A percentile compares a stretch with the other conserved stretches of the same genome.
Conservation (phyloP, 2,113 vertebrate species). For the Ictalurus furcatus region DNA sequence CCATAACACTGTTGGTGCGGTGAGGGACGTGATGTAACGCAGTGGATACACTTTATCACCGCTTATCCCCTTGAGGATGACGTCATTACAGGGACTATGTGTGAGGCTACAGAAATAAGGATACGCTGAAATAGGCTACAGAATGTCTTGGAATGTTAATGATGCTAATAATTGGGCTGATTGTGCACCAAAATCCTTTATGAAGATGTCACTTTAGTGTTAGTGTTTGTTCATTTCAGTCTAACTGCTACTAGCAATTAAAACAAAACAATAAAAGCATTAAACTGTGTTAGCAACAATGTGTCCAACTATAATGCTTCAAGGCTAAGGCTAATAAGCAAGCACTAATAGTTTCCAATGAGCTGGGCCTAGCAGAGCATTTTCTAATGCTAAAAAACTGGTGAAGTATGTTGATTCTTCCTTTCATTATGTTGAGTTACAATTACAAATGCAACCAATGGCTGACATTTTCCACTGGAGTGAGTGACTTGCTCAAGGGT, state of each 20-base stretch:
- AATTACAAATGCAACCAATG: neutral
- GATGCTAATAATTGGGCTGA: neutral
- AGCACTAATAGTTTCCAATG: neutral
- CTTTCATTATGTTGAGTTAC: neutral
- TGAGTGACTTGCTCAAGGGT: neutral
- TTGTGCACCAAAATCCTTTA: neutral
- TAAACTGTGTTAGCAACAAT: neutral
- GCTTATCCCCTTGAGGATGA: neutral
- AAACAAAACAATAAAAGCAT: neutral
- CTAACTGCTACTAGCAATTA: neutral
- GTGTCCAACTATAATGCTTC: neutral
- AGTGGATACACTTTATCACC: neutral
- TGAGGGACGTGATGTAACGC: neutral
- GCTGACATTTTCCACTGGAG: neutral
- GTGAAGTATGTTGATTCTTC: neutral
- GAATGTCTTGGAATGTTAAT: neutral
- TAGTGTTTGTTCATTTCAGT: neutral
- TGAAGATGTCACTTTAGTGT: neutral
- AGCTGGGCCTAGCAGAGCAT: neutral
- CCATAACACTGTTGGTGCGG: neutral
- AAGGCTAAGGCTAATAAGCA: neutral
- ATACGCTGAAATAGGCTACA: neutral
- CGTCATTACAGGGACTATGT: neutral
- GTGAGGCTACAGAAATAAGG: neutral
- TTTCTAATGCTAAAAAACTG: neutral